Base-by-base conservation (phyloP, 2,888 invertebrate species). In the Apamea anceps region DNA sequence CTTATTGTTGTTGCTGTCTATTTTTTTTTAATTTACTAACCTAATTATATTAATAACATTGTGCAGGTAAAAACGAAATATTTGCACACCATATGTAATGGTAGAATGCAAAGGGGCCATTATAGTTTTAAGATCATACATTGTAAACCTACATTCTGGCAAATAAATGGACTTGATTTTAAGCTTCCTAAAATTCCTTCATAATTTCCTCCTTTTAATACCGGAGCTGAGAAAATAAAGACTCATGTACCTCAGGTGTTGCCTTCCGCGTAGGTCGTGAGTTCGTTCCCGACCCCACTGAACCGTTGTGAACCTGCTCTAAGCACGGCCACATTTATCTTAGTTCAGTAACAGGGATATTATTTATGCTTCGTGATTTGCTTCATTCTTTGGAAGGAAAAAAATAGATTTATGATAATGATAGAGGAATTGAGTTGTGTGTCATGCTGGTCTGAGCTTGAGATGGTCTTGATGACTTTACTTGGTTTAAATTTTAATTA, bases 361-460 rank as follows among this genome's bases (percentile, higher is more conserved):
- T 85, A 85, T 85, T 85, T 85, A 85, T 85, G 83, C 83, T 83
- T 85, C 83, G 85, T 85, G 85, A 83, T 86, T 86, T 83, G 80
- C 83, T 83, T 68, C 67, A 77, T 85, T 79, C 83, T 80, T 80
- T 75, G n/a, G 60, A 73, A 32, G 28, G 60, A 68, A 77, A 80
- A 85, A 85, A 83, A 37, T 71, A 73, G 79, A 83, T 86, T 86
- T 85, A 86, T 86, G 80, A 74, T 86, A 84, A 86, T 78, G 76
- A 78, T 67, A 28, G 37, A 37, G 45, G n/a, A 80, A 71, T 77
- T 80, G 70, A 83, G 71, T 75, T 54, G 48, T 80, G 28, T 48
- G 68, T 77, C 66, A 54, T 54, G 63, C 2, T 75, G 37, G 60
- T 32, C n/a, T n/a, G 5, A 10, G 28, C 3, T 82, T 13, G 15